phyloP scores from a whole-genome alignment of 2,113 vertebrate genomes.

The Ivindomyrus marchei region DNA sequence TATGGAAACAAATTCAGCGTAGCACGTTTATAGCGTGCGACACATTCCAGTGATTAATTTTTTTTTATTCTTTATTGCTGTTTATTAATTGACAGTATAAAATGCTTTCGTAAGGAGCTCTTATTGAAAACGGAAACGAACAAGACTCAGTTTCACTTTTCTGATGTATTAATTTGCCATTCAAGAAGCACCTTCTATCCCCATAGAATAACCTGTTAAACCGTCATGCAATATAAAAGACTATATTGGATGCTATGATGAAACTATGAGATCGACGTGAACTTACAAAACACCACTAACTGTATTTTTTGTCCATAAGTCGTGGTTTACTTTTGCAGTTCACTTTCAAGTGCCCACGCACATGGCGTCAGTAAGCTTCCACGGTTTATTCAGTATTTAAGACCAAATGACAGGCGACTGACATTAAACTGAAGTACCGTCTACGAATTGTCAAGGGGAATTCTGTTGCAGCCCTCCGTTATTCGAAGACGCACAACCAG shows the following conservation, averaged over 20 bases:
- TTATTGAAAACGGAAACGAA: not conserved
- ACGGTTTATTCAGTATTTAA: not conserved
- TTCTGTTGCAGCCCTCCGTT: not conserved
- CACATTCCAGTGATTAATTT: not conserved
- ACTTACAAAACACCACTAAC: not conserved
- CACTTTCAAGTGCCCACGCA: not conserved
- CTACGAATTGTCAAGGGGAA: not conserved
- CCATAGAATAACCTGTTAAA: not conserved
- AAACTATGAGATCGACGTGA: not conserved
- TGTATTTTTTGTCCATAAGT: not conserved
- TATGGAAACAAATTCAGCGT: not conserved
- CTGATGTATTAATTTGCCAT: not conserved
- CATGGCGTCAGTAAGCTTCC: not conserved
- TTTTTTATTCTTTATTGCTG: not conserved
- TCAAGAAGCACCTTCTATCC: not conserved
- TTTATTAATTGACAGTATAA: not conserved
- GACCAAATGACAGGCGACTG: not conserved
- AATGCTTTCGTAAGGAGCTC: not conserved
- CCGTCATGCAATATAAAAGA: not conserved
- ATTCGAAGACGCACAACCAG: not conserved
- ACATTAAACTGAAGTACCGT: not conserved
- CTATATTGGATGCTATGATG: not conserved
- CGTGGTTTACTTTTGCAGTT: not conserved
- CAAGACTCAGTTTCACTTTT: not conserved
- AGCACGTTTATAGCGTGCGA: not conserved